These are phyloP conservation scores for Ormyrus rosae DNA, from an alignment of 2,888 invertebrate species.

Conservation along the genomic window DNA sequence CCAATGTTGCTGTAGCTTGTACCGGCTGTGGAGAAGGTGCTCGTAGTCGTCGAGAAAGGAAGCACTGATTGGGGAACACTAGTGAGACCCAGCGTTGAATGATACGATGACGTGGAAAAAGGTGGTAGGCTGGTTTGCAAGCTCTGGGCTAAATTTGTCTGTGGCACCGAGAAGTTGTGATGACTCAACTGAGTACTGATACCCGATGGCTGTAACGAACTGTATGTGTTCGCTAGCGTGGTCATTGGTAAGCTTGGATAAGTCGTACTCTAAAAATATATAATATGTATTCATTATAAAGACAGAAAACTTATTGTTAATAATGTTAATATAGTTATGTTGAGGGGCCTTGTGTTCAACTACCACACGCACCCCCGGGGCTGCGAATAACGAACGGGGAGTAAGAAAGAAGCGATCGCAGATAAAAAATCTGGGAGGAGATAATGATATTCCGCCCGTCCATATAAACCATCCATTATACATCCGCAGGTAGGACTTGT, in stretches of 20 bases:
- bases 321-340: too few relatives aligned
- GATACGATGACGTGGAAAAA: slow-evolving; percentile 70
- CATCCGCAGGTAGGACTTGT: too few relatives aligned
- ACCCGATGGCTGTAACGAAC: slow-evolving; percentile 67
- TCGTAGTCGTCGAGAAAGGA: slow-evolving; percentile 71
- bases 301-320: not conserved
- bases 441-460: too few relatives aligned
- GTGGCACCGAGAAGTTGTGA: slow-evolving; percentile 69
- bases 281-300: slow-evolving; percentile 12
- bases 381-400: too few relatives aligned
- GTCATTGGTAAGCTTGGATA: slow-evolving; percentile 71
- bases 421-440: too few relatives aligned
- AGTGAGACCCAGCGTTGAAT: slow-evolving; percentile 70
- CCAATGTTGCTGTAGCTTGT: slow-evolving; percentile 73
- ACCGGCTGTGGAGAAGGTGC: slow-evolving; percentile 70
- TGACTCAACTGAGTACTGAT: slow-evolving; percentile 68
- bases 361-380: too few relatives aligned
- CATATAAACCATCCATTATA: too few relatives aligned
- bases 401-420: too few relatives aligned
- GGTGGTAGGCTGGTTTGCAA: slow-evolving; percentile 64
- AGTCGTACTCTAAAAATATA: slow-evolving; percentile 66
- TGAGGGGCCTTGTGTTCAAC: too few relatives aligned
- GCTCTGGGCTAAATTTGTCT: slow-evolving; percentile 66
- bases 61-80: slow-evolving; percentile 72
- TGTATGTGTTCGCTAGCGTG: slow-evolving; percentile 61